Percentiles rank a stretch among this genome's conserved stretches.
Evolutionary conservation across 2,888 invertebrate genomes (phyloP).

Genomic region (Pseudeuparius sepicola): DNA sequence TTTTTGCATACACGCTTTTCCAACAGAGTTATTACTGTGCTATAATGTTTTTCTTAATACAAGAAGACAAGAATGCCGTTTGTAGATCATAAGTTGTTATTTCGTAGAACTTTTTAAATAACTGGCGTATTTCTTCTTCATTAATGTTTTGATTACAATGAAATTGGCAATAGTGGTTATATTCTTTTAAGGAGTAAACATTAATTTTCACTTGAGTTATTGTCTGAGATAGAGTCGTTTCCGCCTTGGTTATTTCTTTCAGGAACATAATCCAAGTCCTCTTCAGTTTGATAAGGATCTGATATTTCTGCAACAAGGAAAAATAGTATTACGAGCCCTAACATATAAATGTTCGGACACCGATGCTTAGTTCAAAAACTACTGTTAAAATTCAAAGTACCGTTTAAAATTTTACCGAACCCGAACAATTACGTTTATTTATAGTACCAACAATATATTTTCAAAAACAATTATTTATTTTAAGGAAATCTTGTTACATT

Average conservation of each 20-base stretch:
- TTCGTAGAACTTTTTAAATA: slow-evolving; percentile 6
- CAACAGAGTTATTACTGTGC: slow-evolving; percentile 4
- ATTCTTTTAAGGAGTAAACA: slow-evolving; percentile 5
- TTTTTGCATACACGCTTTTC: slow-evolving; percentile 11
- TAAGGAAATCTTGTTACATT: no score
- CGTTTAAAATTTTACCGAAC: no score
- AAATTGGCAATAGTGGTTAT: neutral
- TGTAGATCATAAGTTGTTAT: slow-evolving; percentile 3
- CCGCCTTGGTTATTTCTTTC: neutral
- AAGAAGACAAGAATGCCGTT: slow-evolving; percentile 5
- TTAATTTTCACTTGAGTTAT: slow-evolving; percentile 1
- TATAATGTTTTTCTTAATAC: slow-evolving; percentile 5
- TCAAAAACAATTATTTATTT: no score
- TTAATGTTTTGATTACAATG: slow-evolving; percentile 10
- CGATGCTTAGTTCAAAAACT: no score
- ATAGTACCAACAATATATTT: no score
- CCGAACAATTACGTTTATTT: no score
- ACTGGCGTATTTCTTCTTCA: slow-evolving; percentile 1
- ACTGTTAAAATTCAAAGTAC: no score
- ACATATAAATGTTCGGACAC: no score
- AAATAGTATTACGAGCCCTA: no score
- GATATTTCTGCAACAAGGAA: slow-evolving; percentile 6
- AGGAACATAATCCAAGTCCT: slow-evolving; percentile 8
- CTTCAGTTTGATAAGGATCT: slow-evolving; percentile 6
- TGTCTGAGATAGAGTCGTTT: neutral